phyloP scores from a whole-genome alignment of 2,888 invertebrate genomes.

The Oegoconia quadripuncta region DNA sequence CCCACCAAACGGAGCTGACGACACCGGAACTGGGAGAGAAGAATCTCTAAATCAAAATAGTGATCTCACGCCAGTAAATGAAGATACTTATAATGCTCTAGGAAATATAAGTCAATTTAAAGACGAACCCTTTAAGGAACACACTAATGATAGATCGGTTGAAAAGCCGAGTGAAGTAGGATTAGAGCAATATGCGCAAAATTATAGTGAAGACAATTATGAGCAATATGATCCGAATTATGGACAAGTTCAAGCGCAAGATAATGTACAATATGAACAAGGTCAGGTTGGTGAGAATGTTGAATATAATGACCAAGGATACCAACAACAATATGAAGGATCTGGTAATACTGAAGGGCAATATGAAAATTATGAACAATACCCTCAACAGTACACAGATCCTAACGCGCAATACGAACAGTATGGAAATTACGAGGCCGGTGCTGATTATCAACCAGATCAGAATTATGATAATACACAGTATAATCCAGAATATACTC shows the following conservation, averaged over 20 bases:
- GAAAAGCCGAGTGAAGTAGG: slow-evolving; percentile 12
- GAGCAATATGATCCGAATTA: slow-evolving; percentile 24
- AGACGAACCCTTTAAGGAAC: not conserved
- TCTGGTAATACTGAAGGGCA: slow-evolving; percentile 18
- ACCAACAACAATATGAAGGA: slow-evolving; percentile 31
- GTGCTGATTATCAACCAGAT: slow-evolving; percentile 46
- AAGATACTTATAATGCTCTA: not conserved
- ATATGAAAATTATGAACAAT: slow-evolving; percentile 43
- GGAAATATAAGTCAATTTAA: not conserved
- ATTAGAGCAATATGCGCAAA: slow-evolving; percentile 11
- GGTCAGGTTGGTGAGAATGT: slow-evolving; percentile 29
- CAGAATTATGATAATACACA: slow-evolving; percentile 48
- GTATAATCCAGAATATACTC: slow-evolving; percentile 36
- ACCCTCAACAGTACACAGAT: slow-evolving; percentile 46
- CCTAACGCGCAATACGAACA: slow-evolving; percentile 50
- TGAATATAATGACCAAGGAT: slow-evolving; percentile 53
- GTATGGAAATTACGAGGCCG: slow-evolving; percentile 47
- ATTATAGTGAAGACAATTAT: slow-evolving; percentile 20
- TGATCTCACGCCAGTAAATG: not conserved
- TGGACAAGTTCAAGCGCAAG: slow-evolving; percentile 1
- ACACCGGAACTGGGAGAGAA: slow-evolving; percentile 36
- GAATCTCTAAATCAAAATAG: not conserved
- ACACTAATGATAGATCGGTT: not conserved
- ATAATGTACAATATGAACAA: slow-evolving; percentile 15
- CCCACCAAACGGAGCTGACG: slow-evolving; percentile 31